Conservation (phyloP, 2,888 invertebrate genomes). For the Tridacna crocea region DNA sequence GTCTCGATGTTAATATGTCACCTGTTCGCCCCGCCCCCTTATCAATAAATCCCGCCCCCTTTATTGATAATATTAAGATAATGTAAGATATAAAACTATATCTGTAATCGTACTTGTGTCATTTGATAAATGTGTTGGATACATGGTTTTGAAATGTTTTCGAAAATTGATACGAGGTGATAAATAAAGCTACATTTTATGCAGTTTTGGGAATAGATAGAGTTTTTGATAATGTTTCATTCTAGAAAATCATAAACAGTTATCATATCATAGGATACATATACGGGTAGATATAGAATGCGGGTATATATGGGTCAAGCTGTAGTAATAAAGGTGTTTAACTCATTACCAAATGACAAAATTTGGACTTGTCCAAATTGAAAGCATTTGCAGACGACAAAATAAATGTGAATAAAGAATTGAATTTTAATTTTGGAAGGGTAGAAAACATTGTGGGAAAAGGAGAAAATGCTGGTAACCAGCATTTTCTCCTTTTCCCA, state of each 20-base stretch:
- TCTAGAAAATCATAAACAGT: too few species aligned
- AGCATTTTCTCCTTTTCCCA: background rate
- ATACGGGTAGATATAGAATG: too few species aligned
- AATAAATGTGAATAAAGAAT: too few species aligned
- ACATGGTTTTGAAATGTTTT: background rate
- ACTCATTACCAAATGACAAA: too few species aligned
- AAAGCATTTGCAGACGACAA: too few species aligned
- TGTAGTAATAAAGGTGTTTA: too few species aligned
- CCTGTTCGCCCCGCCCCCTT: conserved; percentile 8
- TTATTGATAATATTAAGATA: background rate
- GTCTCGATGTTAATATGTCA: conserved; percentile 9
- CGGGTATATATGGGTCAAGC: too few species aligned
- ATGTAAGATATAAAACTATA: conserved; percentile 45
- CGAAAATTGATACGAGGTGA: conserved; percentile 23
- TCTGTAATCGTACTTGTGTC: conserved; percentile 42
- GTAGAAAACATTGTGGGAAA: background rate
- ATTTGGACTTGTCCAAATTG: too few species aligned
- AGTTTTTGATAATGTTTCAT: background rate
- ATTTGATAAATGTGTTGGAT: conserved; percentile 43
- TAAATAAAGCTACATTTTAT: background rate
- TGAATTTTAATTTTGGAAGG: too few species aligned
- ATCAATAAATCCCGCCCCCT: conserved; percentile 14
- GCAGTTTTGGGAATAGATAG: conserved; percentile 2
- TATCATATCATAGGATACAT: too few species aligned
- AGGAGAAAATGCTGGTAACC: background rate